Base-by-base conservation (phyloP, 1,140 invertebrate species). In the Drosophila nigromelanica region DNA sequence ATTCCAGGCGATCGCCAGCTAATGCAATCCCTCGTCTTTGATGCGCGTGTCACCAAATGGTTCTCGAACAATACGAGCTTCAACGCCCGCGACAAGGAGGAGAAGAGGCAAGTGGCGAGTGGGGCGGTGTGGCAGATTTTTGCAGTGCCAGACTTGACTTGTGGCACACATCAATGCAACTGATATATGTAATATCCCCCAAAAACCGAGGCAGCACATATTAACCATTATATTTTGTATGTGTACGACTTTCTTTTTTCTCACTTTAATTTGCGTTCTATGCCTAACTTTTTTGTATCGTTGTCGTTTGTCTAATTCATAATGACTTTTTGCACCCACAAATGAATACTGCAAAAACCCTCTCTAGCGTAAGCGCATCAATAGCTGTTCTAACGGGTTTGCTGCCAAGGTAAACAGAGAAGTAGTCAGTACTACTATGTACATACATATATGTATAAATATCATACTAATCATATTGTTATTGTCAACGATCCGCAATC, bases 11-110 rank as follows among this genome's bases (percentile, higher is more conserved):
- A 98, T 90, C 95, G 97, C 71, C 95, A 96, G 78, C 92, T 98
- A 18, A 95, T 98, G 82, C 95, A 96, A 80, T 96, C 95, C 51
- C 92, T 98, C 30, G 95, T 98, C 0, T 97, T 96, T 79, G 97
- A 98, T 92, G 97, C 97, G 2, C 95, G 96, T 81, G 95, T 96
- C 76, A 98, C 97, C 10, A 94, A 95, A 74, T 96, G 96, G 94
- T 98, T 97, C 90, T 95, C 95, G 80, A 94, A 96, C 82, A 95
- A 94, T 74, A 94, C 95, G 27, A 95, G 94, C 43, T 94, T 94
- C 56, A 94, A 94, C 30, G 94, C 94, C 14, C 40, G 58, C 14
- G 58, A 60, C 6, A 95, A 95, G 69, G 95, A 96, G 72, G 95
- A 92, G 74, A 94, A 94, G 89, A 94, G 94, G 95, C 10, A 27